Evolutionary conservation across 2,888 invertebrate species (phyloP).

Genomic region (Eueremaeus valkanovi): DNA sequence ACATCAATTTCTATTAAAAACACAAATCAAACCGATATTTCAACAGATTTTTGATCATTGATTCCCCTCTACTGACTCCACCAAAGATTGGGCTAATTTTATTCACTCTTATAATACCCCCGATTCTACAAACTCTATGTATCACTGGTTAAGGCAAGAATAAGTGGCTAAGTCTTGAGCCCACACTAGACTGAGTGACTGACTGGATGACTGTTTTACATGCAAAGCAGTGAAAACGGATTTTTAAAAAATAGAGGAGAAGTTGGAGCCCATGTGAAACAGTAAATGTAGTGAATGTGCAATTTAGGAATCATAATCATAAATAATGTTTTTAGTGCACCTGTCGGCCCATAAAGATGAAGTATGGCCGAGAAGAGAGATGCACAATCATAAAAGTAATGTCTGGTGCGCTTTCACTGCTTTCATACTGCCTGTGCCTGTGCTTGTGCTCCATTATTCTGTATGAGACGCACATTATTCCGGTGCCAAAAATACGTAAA

Average conservation of each 20-base stretch:
- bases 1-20: no score
- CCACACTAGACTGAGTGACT: no score
- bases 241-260: neutral
- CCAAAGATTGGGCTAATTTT: no score
- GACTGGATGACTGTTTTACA: neutral
- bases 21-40: no score
- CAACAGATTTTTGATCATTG: no score
- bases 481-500: neutral
- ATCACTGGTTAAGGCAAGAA: no score
- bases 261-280: neutral
- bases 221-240: neutral
- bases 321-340: slow-evolving; percentile 20
- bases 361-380: neutral
- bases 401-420: neutral
- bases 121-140: no score
- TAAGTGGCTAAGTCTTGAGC: no score
- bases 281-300: neutral
- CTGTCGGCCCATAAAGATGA: slow-evolving; percentile 20
- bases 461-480: neutral
- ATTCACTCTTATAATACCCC: no score
- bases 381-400: neutral
- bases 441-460: no score
- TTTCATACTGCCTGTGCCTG: neutral
- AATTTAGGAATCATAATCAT: neutral
- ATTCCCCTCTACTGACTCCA: no score